Evolutionary conservation across 1,140 invertebrate species (phyloP).

Genomic region (Monochamus saltuarius): DNA sequence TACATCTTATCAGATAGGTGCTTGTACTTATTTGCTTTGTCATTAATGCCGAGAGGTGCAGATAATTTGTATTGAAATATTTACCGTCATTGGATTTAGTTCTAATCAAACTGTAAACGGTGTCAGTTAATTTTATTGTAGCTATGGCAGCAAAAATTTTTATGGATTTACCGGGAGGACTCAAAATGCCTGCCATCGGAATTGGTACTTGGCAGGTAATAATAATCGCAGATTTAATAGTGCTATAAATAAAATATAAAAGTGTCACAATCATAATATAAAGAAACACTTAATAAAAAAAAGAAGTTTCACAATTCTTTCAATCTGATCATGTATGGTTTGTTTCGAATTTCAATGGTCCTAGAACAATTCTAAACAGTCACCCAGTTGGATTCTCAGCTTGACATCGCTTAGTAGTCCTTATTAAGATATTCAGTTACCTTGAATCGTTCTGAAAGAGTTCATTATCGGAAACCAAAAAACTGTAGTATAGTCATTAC

Average conservation of each 20-base stretch:
- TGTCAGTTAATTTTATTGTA: not conserved
- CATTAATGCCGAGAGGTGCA: not conserved
- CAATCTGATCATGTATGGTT: too few species aligned
- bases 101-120: not conserved
- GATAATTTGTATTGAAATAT: too few species aligned
- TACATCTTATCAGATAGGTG: not conserved
- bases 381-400: not conserved
- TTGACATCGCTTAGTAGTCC: not conserved
- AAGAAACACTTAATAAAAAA: not conserved
- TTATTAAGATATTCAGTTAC: too few species aligned
- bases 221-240: not conserved
- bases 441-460: too few species aligned
- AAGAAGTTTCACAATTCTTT: too few species aligned
- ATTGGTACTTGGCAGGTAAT: constrained; percentile 36
- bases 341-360: not conserved
- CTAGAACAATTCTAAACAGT: not conserved
- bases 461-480: too few species aligned
- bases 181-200: constrained; percentile 32
- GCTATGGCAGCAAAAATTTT: constrained; percentile 9
- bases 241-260: not conserved
- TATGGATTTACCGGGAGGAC: constrained; percentile 12
- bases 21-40: not conserved
- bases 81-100: too few species aligned
- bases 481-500: too few species aligned
- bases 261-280: not conserved